A percentile compares a stretch with the other conserved stretches of the same genome.
phyloP scores from a whole-genome alignment of 2,797 vertebrate species.

The Nannoperca obscura region DNA sequence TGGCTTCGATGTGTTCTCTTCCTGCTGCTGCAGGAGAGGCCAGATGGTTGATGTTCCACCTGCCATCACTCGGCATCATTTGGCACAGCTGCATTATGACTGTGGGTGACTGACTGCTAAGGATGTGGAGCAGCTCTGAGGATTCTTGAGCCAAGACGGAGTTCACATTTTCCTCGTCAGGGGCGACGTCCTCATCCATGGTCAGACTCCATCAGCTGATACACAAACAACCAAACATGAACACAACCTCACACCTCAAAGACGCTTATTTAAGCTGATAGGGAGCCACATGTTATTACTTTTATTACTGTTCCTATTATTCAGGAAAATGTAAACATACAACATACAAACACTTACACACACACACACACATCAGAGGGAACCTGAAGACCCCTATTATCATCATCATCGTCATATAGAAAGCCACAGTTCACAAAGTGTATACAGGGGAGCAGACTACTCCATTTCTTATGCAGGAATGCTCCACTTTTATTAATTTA shows the following conservation, averaged over 20 bases:
- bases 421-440: neutral
- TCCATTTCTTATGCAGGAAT: neutral
- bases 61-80: slow-evolving; percentile 66
- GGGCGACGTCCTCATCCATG: slow-evolving; percentile 73
- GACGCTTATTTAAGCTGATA: too few species aligned
- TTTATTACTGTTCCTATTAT: neutral
- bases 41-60: neutral
- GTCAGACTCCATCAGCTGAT: slow-evolving; percentile 74
- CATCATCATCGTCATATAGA: neutral
- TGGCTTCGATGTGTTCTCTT: slow-evolving; percentile 21
- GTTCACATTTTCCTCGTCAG: slow-evolving; percentile 53
- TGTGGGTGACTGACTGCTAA: slow-evolving; percentile 61
- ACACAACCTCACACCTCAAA: neutral
- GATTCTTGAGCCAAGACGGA: slow-evolving; percentile 68
- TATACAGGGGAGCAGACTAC: too few species aligned
- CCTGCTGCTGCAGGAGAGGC: neutral
- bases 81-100: slow-evolving; percentile 65
- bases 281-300: neutral
- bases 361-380: neutral
- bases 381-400: neutral
- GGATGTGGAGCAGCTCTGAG: slow-evolving; percentile 78
- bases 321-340: neutral
- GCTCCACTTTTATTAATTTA: neutral
- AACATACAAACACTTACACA: neutral
- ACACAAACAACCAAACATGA: slow-evolving; percentile 9